Base-by-base conservation (phyloP, 2,888 invertebrate species). In the Ptychoptera albimana region DNA sequence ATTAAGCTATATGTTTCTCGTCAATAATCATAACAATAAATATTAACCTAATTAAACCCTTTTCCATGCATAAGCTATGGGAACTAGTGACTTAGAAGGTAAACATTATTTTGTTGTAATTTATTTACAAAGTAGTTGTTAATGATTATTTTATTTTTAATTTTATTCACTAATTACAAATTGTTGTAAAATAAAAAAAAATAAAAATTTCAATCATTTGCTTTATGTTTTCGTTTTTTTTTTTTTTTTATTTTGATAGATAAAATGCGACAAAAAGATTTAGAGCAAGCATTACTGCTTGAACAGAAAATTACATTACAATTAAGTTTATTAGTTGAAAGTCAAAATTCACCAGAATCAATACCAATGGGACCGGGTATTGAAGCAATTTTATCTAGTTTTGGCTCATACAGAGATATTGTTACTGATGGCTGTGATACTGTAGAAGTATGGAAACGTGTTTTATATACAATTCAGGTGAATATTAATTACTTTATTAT, bases 291-390 rank as follows among this genome's bases (percentile, higher is more conserved):
- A 11, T 68, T 80, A 15, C 67, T 89, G 39, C 70, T 93, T 40
- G 91, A 93, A 60, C 89, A 91, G 57, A 93, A 92, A 61, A 85
- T 89, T 72, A 74, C 79, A 40, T 61, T 92, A 38, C 85, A 92
- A 56, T 70, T 88, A 62, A 81, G 78, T 55, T 70, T 87, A 56
- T 69, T 64, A n/a, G 61, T 78, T 63, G 63, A 77, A 61, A 61
- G 79, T 60, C 59, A 71, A 57, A 51, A 75, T 56, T 57, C 73
- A 63, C 80, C 82, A 47, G 51, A 50, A 35, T 38, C 52, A 14
- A 46, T 50, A 46, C 34, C 46, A 31, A 12, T 45, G 23, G 50
- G 50, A 50, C 50, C 52, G 29, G 61, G 59, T 42, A 63, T 63
- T 15, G 63, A 64, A 39, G 60, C 60, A 46, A 66, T 66, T 41